phyloP scores from a whole-genome alignment of 2,888 invertebrate genomes.

The Drosophila flavopinicola region DNA sequence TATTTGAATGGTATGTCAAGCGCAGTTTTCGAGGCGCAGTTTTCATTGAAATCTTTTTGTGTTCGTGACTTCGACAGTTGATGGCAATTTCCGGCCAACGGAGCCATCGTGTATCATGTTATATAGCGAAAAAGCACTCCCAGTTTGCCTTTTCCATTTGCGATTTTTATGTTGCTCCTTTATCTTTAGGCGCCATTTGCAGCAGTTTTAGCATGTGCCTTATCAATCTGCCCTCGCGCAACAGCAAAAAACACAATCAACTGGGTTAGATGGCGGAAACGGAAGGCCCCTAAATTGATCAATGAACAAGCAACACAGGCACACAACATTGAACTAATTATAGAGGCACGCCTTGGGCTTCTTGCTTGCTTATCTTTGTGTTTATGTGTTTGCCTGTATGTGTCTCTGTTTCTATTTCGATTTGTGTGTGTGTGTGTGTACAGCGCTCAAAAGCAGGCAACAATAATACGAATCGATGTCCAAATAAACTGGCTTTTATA shows the following conservation, averaged over 20 bases:
- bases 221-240: conserved; percentile 43
- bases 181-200: conserved; percentile 56
- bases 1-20: conserved; percentile 83
- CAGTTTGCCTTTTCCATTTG: conserved; percentile 5
- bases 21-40: conserved; percentile 7
- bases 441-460: conserved; percentile 56
- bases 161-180: conserved; percentile 6
- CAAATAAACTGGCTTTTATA: conserved; percentile 10
- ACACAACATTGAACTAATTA: conserved; percentile 60
- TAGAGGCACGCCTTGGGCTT: conserved; percentile 68
- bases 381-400: not conserved
- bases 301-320: conserved; percentile 45
- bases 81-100: conserved; percentile 44
- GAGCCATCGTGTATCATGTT: conserved; percentile 17
- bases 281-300: conserved; percentile 65
- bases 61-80: conserved; percentile 41
- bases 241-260: conserved; percentile 35
- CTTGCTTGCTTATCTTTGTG: conserved; percentile 24
- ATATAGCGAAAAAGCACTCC: conserved; percentile 17
- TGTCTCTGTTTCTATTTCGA: too few species aligned
- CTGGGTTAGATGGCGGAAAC: conserved; percentile 49
- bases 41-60: conserved; percentile 26
- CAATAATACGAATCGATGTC: conserved; percentile 67
- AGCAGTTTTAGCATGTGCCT: conserved; percentile 28
- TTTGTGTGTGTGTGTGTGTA: conserved; percentile 18